Base-by-base conservation (phyloP, 2,797 vertebrate genomes). In the Pseudochaenichthys georgianus region DNA sequence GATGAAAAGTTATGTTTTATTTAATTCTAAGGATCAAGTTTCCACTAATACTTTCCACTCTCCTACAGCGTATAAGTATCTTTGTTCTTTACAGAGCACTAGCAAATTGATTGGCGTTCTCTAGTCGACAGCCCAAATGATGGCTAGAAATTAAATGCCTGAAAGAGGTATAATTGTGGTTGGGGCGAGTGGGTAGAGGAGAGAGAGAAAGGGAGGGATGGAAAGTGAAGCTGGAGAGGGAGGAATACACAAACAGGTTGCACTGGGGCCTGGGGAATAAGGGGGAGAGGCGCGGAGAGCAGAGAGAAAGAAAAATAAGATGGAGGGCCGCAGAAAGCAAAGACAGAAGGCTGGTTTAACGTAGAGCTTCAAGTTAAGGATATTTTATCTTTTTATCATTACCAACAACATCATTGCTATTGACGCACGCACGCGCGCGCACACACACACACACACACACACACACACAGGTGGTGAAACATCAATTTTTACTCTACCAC, bases 241-340 rank as follows among this genome's bases (percentile, higher is more conserved):
- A 88, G 81, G 89, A 93, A 90, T 92, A 90, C 89, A 92, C 89
- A 92, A 91, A 92, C 92, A 92, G 89, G 93, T 94, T 92, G 91
- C 83, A 81, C 70, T 80, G 86, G 83, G 91, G 83, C 91, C 86
- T 87, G 73, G 92, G 90, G 91, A 92, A 87, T 90, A 79, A 64
- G 34, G 42, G 9, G 47, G 62, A 50, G 63, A 64, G 67, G 72
- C 17, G 54, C 48, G 80, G 58, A 62, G 64, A 74, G 80, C 48
- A 80, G 58, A 62, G 64, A 74, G 80, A 70, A 67, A 76, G 77
- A 75, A 55, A 90, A 88, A 92, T 83, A 88, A 88, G 86, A 90
- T 84, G 82, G 86, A 84, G 80, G 70, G 68, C 79, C 77, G 60
- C 48, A 70, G 70, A 82, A 67, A 72, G 73, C 74, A 81, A 61